These are phyloP conservation scores for Podargus strigoides DNA, from an alignment of 2,797 vertebrate species.

Conservation along the genomic window DNA sequence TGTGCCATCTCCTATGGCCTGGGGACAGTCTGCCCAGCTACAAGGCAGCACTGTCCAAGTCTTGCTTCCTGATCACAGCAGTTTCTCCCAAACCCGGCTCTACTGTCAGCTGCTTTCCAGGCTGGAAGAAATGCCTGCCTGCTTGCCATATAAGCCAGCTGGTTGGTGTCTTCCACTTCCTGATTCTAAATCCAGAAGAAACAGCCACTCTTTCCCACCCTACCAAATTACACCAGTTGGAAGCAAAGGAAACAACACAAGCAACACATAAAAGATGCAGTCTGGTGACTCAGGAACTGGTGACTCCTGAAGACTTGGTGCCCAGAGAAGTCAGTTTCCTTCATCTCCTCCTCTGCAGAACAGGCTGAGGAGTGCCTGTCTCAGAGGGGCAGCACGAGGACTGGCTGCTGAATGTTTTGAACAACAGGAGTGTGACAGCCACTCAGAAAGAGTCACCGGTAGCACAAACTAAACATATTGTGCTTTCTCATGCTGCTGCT, in stretches of 20 bases:
- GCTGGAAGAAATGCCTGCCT: neutral
- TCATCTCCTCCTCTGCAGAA: neutral
- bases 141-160: neutral
- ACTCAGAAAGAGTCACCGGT: neutral
- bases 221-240: neutral
- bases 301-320: neutral
- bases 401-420: neutral
- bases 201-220: neutral
- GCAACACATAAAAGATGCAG: neutral
- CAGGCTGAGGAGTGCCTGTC: neutral
- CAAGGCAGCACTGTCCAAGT: neutral
- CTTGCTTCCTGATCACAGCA: neutral
- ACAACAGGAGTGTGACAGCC: neutral
- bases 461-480: neutral
- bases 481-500: neutral
- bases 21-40: neutral
- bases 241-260: neutral
- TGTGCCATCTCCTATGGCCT: neutral
- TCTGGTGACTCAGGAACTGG: accelerated
- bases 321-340: neutral
- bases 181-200: neutral
- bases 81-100: neutral
- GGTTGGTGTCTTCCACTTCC: neutral
- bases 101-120: accelerated
- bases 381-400: accelerated